phyloP scores from a whole-genome alignment of 2,888 invertebrate species.

The Lysandra coridon region DNA sequence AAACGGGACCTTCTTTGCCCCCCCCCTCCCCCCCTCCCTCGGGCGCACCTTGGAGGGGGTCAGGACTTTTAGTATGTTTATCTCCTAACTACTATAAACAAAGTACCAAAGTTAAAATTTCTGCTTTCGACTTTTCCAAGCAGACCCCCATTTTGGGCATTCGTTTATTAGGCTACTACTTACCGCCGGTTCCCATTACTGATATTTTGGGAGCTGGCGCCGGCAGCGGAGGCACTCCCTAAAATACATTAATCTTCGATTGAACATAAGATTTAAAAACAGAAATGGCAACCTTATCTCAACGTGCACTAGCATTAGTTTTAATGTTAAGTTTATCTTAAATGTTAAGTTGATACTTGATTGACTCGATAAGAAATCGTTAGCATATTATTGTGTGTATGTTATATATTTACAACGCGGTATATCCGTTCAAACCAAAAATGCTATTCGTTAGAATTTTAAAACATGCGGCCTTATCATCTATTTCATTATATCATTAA shows the following conservation, averaged over 20 bases:
- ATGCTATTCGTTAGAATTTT: slow-evolving; percentile 5
- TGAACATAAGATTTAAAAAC: not conserved
- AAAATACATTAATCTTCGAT: not conserved
- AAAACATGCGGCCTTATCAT: not conserved
- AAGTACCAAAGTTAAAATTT: too few species aligned
- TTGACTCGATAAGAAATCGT: not conserved
- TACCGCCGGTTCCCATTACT: too few species aligned
- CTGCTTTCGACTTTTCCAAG: too few species aligned
- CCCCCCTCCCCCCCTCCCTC: too few species aligned
- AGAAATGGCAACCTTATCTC: not conserved
- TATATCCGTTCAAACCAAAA: not conserved
- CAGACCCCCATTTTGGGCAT: too few species aligned
- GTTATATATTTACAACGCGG: not conserved
- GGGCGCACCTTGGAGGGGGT: too few species aligned
- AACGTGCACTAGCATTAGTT: slow-evolving; percentile 4
- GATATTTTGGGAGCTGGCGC: too few species aligned
- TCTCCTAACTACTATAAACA: too few species aligned
- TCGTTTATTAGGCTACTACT: too few species aligned
- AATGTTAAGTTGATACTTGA: slow-evolving; percentile 9
- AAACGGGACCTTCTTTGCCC: too few species aligned
- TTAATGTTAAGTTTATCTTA: slow-evolving; percentile 14
- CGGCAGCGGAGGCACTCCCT: too few species aligned
- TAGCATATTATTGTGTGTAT: not conserved
- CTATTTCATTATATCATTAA: not conserved
- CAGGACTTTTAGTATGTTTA: too few species aligned